Evolutionary conservation across 2,888 invertebrate genomes (phyloP), one percentile per base, ranked within the genome.

Genomic region (Patella ulyssiponensis): DNA sequence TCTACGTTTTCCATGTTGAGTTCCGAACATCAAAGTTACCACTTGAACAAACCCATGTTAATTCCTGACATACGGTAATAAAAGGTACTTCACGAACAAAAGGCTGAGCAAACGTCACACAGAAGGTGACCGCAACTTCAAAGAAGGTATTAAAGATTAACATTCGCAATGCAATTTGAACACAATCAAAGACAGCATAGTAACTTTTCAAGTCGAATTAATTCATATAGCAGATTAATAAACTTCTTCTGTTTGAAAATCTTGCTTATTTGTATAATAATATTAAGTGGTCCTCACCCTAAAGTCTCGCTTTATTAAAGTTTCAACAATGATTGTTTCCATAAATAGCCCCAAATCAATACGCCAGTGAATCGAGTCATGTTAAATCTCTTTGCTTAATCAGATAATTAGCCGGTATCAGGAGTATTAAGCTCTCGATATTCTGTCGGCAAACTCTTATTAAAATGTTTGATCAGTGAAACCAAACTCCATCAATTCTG

Each of bases 391-490:
- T 23, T 23, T 64, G 20, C 64, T 20, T 64, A 64, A 64, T 64
- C 64, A 23, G 20, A 23, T 64, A 64, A 64, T 64, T 64, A 64
- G 23, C 20, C 23, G 64, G 64, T 23, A 64, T 64, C 20, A 64
- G 23, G 64, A 64, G 64, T 64, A 64, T 64, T 64, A 64, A 64
- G 23, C 64, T 64, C 64, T 64, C 23, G 64, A 64, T 64, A 64
- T 64, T 64, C 64, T 64, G 64, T 64, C 64, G 64, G 64, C 64
- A 64, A 64, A 23, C 64, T 64, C 23, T 64, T 64, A 64, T 64
- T 64, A 64, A 64, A 64, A 23, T 64, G 64, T 64, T 64, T 64
- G 64, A 64, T 64, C 64, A 64, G 20, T 23, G 64, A 64, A 64
- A 20, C 64, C 23, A 20, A 64, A 64, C 64, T 64, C 64, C 64